These are phyloP conservation scores for Leucoptera coffeella DNA, from an alignment of 2,888 invertebrate species.

Conservation along the genomic window DNA sequence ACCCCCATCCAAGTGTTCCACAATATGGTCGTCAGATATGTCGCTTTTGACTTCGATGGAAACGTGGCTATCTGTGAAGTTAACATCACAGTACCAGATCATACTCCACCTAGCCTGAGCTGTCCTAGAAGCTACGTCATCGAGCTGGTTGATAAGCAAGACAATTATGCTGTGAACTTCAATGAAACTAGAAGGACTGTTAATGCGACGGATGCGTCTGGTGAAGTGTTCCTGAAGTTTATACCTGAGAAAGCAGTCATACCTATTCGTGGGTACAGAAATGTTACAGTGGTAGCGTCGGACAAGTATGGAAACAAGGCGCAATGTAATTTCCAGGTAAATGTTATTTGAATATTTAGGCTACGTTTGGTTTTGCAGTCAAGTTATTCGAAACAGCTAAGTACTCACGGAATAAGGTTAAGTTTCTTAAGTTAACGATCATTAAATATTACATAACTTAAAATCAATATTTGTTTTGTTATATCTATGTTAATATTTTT, in stretches of 20 bases:
- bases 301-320: slow-evolving; percentile 86
- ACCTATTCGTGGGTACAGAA: slow-evolving; percentile 81
- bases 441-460: no score
- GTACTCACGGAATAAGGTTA: no score
- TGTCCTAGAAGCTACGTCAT: slow-evolving; percentile 94
- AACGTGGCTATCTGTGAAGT: slow-evolving; percentile 97
- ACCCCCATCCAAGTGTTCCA: slow-evolving; percentile 85
- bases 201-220: slow-evolving; percentile 82
- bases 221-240: slow-evolving; percentile 77
- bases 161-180: slow-evolving; percentile 85
- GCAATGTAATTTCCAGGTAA: slow-evolving; percentile 85
- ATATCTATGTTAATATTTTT: no score
- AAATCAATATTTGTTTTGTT: no score
- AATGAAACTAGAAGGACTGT: slow-evolving; percentile 82
- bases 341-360: no score
- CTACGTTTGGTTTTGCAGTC: no score
- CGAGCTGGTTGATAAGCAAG: slow-evolving; percentile 83
- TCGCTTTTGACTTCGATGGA: slow-evolving; percentile 95
- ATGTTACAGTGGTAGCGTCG: slow-evolving; percentile 83
- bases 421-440: no score
- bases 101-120: slow-evolving; percentile 82
- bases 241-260: slow-evolving; percentile 80
- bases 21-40: slow-evolving; percentile 89
- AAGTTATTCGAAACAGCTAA: no score
- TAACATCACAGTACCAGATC: slow-evolving; percentile 90